Evolutionary conservation across 2,113 vertebrate species (phyloP).

Genomic region (Limnothrissa miodon): DNA sequence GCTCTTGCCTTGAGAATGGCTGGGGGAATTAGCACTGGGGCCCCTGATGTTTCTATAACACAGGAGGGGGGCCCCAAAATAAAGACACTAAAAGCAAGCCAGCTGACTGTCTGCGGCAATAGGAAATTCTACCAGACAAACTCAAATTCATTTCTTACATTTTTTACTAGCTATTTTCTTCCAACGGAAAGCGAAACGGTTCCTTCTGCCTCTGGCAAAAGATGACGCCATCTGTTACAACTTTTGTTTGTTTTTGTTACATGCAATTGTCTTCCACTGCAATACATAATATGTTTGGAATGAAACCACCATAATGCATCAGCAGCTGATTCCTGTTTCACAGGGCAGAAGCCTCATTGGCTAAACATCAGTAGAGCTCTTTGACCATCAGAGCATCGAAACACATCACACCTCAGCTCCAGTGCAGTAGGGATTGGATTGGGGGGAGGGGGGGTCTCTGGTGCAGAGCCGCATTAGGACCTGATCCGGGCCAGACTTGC

Average conservation of each 20-base stretch:
- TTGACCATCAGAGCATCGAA: neutral
- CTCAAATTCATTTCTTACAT: neutral
- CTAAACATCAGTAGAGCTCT: neutral
- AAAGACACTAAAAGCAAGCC: neutral
- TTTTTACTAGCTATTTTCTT: neutral
- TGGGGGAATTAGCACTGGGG: neutral
- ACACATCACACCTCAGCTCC: neutral
- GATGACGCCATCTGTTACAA: neutral
- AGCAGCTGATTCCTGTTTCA: neutral
- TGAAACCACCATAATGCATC: neutral
- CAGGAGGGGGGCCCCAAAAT: neutral
- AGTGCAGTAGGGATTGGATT: too few species aligned
- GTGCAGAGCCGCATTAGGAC: constrained; percentile 35
- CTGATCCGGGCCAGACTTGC: neutral
- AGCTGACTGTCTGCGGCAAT: neutral
- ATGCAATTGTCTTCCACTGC: neutral
- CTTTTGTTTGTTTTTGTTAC: neutral
- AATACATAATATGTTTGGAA: neutral
- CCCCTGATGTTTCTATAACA: constrained; percentile 16
- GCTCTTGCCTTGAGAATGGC: neutral
- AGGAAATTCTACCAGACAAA: neutral
- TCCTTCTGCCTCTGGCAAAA: neutral
- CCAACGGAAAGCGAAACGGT: neutral
- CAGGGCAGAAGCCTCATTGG: neutral
- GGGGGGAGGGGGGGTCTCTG: too few species aligned